Evolutionary conservation across 2,797 vertebrate species (phyloP), one percentile per base, ranked within the genome.

Genomic region (Setipinna tenuifilis): DNA sequence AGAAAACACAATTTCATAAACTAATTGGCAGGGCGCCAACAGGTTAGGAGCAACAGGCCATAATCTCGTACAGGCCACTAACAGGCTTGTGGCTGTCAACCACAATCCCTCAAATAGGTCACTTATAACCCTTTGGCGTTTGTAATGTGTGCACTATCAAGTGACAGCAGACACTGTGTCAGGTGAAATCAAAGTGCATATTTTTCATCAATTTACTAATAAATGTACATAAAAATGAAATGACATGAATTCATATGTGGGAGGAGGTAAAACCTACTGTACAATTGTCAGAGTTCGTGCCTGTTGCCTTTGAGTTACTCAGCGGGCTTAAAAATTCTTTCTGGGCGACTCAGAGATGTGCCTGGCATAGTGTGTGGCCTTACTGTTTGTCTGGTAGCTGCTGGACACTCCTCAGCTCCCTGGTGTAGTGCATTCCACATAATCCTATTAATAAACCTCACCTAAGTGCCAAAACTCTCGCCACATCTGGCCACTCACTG

Each of bases 361-460:
- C 0, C 71, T 44, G 35, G 17, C 71, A 4, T 10, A 2, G 48
- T 62, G 71, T 82, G 58, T 5, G 35, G 17, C 41, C 59, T 61
- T 61, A 35, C 31, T 68, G 35, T 65, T 83, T 65, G 75, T 92
- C 81, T 68, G 75, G 28, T 84, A 83, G 81, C 44, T 80, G 61
- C 83, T 44, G 83, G 71, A 78, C 35, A 65, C 84, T 87, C 83
- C 85, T 88, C 84, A 86, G 89, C 89, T 87, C 65, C 88, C 21
- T 57, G n/a, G 84, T 9, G 48, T 62, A 88, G 87, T 86, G 81
- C 88, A 89, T 92, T 92, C 89, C 86, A 82, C 85, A 85, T 59
- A 87, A 57, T 85, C 87, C 88, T 92, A 87, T 93, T 92, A 89
- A 91, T 93, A 92, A 84, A 41, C 21, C 86, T 87, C 82, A 84